phyloP scores from a whole-genome alignment of 2,113 vertebrate genomes.

The Anser brachyrhynchus region DNA sequence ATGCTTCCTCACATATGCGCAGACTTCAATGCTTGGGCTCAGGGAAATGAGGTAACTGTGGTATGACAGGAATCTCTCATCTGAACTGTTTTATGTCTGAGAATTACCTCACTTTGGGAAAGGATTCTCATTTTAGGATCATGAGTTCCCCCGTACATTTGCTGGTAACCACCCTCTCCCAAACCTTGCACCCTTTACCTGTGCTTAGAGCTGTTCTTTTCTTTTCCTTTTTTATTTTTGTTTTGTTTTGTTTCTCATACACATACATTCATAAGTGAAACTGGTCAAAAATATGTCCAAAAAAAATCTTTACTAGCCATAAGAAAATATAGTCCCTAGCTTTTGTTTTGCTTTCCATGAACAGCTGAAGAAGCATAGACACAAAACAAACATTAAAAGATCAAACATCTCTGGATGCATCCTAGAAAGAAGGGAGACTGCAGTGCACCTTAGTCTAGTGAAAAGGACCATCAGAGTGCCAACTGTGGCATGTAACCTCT shows the following conservation, averaged over 20 bases:
- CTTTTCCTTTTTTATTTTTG: too few relatives aligned
- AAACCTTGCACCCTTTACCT: background rate
- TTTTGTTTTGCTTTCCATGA: background rate
- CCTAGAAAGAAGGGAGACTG: background rate
- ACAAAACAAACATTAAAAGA: background rate
- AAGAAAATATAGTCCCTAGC: background rate
- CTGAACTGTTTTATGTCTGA: background rate
- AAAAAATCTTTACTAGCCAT: background rate
- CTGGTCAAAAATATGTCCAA: background rate
- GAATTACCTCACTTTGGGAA: background rate
- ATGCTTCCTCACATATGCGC: background rate
- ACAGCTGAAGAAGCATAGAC: background rate
- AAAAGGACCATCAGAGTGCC: rapidly evolving
- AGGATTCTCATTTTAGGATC: background rate
- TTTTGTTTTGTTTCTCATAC: background rate
- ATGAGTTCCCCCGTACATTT: background rate
- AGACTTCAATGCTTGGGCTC: background rate
- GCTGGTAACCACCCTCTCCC: background rate
- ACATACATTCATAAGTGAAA: background rate
- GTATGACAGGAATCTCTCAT: background rate
- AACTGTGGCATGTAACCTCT: background rate
- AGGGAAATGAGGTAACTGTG: background rate
- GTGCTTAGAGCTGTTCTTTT: background rate
- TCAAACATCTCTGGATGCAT: background rate
- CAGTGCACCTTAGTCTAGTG: background rate